Evolutionary conservation across 1,140 invertebrate genomes (phyloP), one percentile per base, ranked within the genome.

Genomic region (Temnothorax nylanderi): DNA sequence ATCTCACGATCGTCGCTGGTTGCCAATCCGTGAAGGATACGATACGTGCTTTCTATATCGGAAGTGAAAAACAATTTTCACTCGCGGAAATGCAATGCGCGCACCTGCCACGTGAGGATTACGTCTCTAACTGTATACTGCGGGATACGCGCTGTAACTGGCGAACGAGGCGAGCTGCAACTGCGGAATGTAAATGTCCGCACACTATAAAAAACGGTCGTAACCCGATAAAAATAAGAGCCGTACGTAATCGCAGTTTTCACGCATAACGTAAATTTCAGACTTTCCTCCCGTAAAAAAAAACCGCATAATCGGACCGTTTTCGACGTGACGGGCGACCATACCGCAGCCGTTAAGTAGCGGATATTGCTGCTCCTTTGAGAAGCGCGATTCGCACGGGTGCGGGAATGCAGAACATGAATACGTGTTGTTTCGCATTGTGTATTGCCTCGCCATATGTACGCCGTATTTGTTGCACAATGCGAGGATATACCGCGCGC

Each of bases 81-180:
- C 78, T 84, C 62, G 54, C 49, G 44, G 58, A n/a, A 6, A 77
- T 41, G 58, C 32, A 82, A 88, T 88, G 44, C 32, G 44, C 32
- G 60, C 72, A 72, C 67, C 41, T 75, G 87, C 81, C 41, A 77
- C n/a, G 71, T 47, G 87, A 67, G 86, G 26, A 56, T 88, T 60
- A 78, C 62, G 87, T 88, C 32, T n/a, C 71, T 88, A 88, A 88
- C 86, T 76, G 86, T 88, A 88, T 88, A 88, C 54, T 32, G 71
- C 26, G 69, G 21, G n/a, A 26, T 67, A 75, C 60, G 62, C n/a
- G 32, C n/a, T 80, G 11, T 78, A 65, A 82, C 74, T 37, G n/a
- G 32, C 62, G 58, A 88, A 81, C 56, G 56, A 62, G 56, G 18
- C n/a, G 72, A 44, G 32, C 60, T 78, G 44, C 58, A 78, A 67